Evolutionary conservation across 2,113 vertebrate species (phyloP), one percentile per base, ranked within the genome.

Genomic region (Columba livia): DNA sequence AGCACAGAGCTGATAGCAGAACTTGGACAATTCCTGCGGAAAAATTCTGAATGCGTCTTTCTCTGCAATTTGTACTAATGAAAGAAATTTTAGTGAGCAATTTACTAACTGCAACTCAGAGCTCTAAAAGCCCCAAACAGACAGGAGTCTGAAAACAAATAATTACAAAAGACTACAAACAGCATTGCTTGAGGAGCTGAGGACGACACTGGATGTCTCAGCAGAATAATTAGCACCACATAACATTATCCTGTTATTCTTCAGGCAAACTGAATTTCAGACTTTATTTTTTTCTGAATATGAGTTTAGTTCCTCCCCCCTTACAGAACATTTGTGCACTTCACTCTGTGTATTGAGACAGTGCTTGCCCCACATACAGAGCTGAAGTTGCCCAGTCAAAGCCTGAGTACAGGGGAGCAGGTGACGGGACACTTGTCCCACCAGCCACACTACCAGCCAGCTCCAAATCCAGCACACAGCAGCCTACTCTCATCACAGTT

Each of bases 111-210:
- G 72, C 38, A 86, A 65, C 60, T 96, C 83, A 79, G 77, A 81
- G 79, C 69, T 90, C 72, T 69, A 62, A 77, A 88, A 92, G 58
- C 56, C 61, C 29, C 40, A 51, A 54, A 92, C 40, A 93, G 77
- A 73, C 89, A 85, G 12, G 25, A 90, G 16, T 74, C n/a, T 90
- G 92, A 74, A 95, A 95, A 71, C 64, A 95, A 94, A 36, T 86
- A 94, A 92, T 92, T 83, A 92, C 88, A 84, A 51, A 95, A 81
- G 61, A 72, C 69, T 90, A 77, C 64, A 83, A 88, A 84, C 18
- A 71, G 56, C 15, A 89, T 31, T 1, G 31, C 83, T 79, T 11
- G 69, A 94, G 79, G 79, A 96, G 60, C 53, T 48, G 60, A 78
- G 25, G 26, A 80, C 0, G 4, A 74, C 57, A 90, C 32, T 6